These are phyloP conservation scores for Nasonia giraulti DNA, from an alignment of 1,140 invertebrate genomes.

Conservation along the genomic window DNA sequence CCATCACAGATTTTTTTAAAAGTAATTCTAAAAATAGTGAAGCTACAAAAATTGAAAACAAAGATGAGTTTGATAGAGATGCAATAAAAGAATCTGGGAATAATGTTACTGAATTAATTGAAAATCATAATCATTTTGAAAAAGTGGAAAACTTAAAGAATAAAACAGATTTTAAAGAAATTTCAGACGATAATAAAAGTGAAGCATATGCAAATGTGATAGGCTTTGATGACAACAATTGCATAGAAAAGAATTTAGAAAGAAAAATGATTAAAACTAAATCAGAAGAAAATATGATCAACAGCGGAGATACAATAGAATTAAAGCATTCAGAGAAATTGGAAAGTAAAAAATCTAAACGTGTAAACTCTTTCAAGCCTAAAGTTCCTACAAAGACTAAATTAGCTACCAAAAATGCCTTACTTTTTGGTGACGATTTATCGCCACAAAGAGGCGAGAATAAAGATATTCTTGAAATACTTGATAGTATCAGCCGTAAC, in stretches of 20 bases:
- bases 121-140: not conserved
- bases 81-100: not conserved
- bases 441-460: not conserved
- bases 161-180: not conserved
- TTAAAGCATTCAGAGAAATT: conserved; percentile 1
- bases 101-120: not conserved
- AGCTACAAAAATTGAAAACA: not conserved
- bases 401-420: conserved; percentile 23
- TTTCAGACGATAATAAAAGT: not conserved
- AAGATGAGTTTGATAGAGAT: not conserved
- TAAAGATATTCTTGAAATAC: conserved; percentile 10
- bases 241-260: not conserved
- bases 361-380: not conserved
- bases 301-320: not conserved
- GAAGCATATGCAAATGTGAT: not conserved
- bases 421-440: conserved; percentile 39
- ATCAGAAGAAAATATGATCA: not conserved
- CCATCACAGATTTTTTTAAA: conserved; percentile 47
- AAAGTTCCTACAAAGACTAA: conserved; percentile 34
- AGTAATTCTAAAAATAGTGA: not conserved
- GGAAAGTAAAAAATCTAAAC: not conserved
- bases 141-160: not conserved
- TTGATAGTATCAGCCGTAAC: not conserved
- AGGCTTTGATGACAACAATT: not conserved
- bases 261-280: not conserved